Evolutionary conservation across 2,797 vertebrate genomes (phyloP), one percentile per base, ranked within the genome.

Genomic region (Catharus ustulatus): DNA sequence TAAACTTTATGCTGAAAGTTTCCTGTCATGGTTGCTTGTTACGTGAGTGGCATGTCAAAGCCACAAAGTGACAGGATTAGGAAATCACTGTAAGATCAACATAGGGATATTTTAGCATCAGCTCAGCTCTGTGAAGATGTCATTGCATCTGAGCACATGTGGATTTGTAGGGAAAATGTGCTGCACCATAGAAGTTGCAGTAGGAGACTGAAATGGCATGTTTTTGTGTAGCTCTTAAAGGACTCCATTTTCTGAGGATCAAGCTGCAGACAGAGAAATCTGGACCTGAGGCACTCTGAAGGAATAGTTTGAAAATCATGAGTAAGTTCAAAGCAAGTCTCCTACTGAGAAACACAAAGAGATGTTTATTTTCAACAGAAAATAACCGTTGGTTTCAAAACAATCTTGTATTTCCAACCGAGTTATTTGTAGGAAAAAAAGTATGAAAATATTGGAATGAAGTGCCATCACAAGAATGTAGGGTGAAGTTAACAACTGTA

Each of bases 281-380:
- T 91, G 59, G 51, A 78, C 23, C 42, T 68, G 52, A 82, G 49
- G 22, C 2, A 2, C 15, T 76, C 38, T 76, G 52, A 82, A 85
- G 38, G 46, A 90, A 85, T 40, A 87, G 18, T 82, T 77, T 93
- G 68, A 92, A 94, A 94, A 57, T 32, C 57, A 72, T 71, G 43
- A 87, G 54, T 46, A 84, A 89, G 61, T 90, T 93, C 75, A 94
- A 90, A 94, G 61, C 38, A 92, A 77, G 34, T 71, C 27, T 38
- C 78, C 61, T 78, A 68, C 45, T n/a, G 75, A 90, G 84, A 95
- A 93, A 91, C 6, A 23, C 75, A 90, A 89, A 79, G 48, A 83
- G 15, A 92, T 87, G 49, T 89, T 94, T 95, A 77, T 92, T 96
- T 97, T 93, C 78, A 87, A 77, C 86, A 43, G 72, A 95, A 93